phyloP scores from a whole-genome alignment of 2,888 invertebrate genomes.

The Pseudococcus viburni region DNA sequence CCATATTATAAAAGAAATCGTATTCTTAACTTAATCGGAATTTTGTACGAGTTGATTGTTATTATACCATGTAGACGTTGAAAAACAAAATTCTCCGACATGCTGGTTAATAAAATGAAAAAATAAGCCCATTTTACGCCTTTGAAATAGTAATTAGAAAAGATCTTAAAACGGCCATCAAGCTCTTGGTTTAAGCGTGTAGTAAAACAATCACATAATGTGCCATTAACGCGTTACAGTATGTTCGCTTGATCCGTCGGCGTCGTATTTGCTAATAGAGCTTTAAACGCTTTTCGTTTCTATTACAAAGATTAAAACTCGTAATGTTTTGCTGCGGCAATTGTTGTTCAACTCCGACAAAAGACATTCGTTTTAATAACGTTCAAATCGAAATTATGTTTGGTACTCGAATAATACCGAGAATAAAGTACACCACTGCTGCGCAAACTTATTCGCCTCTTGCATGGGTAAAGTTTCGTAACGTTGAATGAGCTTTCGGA shows the following conservation, averaged over 20 bases:
- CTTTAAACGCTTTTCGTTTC: conserved; percentile 38
- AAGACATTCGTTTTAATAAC: conserved; percentile 43
- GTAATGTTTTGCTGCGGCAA: conserved; percentile 7
- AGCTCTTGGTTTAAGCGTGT: background rate
- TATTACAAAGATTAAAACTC: conserved; percentile 24
- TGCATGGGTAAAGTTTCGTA: background rate
- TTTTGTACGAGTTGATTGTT: too few relatives aligned
- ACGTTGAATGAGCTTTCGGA: too few relatives aligned
- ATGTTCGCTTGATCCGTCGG: background rate
- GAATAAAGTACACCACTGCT: background rate
- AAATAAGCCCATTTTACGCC: conserved; percentile 2
- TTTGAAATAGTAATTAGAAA: conserved; percentile 33
- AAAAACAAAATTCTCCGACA: background rate
- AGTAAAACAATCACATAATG: conserved; percentile 27
- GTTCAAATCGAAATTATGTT: conserved; percentile 39
- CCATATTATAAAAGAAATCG: too few relatives aligned
- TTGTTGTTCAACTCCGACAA: background rate
- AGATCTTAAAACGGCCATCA: background rate
- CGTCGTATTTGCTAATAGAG: conserved; percentile 41
- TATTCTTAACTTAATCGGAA: too few relatives aligned
- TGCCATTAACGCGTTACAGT: conserved; percentile 19
- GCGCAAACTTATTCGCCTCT: background rate
- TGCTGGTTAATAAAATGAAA: conserved; percentile 4
- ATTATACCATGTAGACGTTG: too few relatives aligned
- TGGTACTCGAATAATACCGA: background rate